Conservation (phyloP, 2,113 vertebrate species). For the Corythaeola cristata region DNA sequence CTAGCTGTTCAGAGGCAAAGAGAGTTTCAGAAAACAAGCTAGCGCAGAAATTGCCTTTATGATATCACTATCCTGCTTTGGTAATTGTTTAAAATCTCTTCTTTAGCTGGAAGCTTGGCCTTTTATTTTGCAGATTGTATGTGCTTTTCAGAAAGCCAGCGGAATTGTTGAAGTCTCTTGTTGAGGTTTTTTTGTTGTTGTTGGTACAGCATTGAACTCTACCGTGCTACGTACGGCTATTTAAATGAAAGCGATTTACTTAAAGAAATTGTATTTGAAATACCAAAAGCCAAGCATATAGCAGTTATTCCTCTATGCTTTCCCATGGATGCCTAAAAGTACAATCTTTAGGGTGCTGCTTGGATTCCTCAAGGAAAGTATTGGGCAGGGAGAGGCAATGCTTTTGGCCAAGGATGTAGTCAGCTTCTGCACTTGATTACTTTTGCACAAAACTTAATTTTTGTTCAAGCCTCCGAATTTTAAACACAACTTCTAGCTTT, state of each 20-base stretch:
- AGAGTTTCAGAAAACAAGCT: slow-evolving; percentile 86
- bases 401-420: slow-evolving; percentile 19
- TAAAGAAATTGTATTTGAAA: neutral
- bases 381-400: neutral
- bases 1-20: slow-evolving; percentile 88
- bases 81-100: slow-evolving; percentile 80
- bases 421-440: neutral
- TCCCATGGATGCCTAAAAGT: neutral
- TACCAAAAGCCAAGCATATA: neutral
- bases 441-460: slow-evolving; percentile 23
- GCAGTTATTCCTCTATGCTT: neutral
- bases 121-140: slow-evolving; percentile 4
- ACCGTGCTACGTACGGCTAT: neutral
- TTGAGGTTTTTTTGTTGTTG: neutral
- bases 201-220: neutral
- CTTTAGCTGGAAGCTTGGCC: slow-evolving; percentile 53
- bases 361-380: neutral
- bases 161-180: neutral
- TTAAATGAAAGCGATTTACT: neutral
- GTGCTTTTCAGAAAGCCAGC: slow-evolving; percentile 3
- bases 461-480: slow-evolving; percentile 2
- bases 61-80: slow-evolving; percentile 77
- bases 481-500: neutral
- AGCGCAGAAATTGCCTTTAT: slow-evolving; percentile 89
- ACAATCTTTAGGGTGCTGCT: neutral